Evolutionary conservation across 2,797 vertebrate genomes (phyloP), one percentile per base, ranked within the genome.

Genomic region (Eulemur albifrons): DNA sequence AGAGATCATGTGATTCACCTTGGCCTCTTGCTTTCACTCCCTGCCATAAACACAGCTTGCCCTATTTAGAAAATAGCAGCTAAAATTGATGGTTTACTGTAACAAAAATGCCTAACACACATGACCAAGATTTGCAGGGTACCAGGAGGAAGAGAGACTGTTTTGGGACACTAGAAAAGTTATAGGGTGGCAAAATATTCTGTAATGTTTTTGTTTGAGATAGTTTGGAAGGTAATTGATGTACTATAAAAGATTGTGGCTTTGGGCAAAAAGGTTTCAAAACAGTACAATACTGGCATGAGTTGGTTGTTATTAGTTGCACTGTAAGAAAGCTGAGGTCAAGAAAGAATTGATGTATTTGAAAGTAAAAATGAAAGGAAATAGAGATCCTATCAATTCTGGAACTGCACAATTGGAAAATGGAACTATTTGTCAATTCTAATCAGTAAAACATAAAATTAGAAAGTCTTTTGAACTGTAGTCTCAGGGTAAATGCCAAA

Each of bases 221-320:
- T n/a, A 13, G 4, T 82, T 95, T 82, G 23, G 69, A 90, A 93
- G 57, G 38, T 11, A 88, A 67, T 48, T 91, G 75, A 80, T 90
- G 13, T 59, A 57, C 30, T 83, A 21, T 86, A 88, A 97, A 88
- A 72, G 40, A 21, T n/a, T 88, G 25, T 84, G 65, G 45, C 52
- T 88, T 95, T 94, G 17, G 63, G 59, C 45, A 61, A 90, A 93
- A 94, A 79, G 54, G 30, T 76, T 94, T 96, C 69, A 67, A 70
- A 94, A 54, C 15, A 82, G 40, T 80, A 38, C 40, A 40, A 87
- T 92, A 43, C 59, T 25, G 72, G 67, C 77, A 95, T 82, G 72
- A 83, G 45, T 61, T 72, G 18, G 23, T 75, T 81, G 72, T 79
- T 85, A 13, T 57, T 93, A 59, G 61, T 40, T 90, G 17, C 2